These are phyloP conservation scores for Phylloscopus whistleri DNA, from an alignment of 2,113 vertebrate species.

Conservation along the genomic window DNA sequence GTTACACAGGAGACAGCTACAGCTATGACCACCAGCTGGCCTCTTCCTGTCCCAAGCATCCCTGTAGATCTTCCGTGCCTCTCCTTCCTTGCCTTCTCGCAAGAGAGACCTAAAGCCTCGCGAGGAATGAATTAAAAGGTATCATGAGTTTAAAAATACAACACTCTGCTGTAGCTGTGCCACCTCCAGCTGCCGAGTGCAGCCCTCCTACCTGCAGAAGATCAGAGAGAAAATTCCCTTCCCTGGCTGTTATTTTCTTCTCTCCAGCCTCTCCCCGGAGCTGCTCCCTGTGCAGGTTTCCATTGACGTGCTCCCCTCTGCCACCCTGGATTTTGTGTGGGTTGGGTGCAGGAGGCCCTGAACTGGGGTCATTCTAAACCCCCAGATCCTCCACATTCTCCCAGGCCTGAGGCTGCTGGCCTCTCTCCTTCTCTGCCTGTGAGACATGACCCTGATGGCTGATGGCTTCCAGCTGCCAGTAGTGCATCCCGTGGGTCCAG, in stretches of 20 bases:
- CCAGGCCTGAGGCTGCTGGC: not conserved
- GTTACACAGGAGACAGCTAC: not conserved
- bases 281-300: not conserved
- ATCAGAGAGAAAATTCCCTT: not conserved
- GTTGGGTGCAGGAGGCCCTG: no score
- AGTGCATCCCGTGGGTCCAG: rapidly evolving
- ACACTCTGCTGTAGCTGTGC: constrained; percentile 33
- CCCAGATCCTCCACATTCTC: rapidly evolving
- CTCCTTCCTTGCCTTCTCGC: not conserved
- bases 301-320: not conserved
- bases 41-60: not conserved
- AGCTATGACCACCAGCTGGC: not conserved
- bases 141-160: not conserved
- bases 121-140: not conserved
- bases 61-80: rapidly evolving
- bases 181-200: not conserved
- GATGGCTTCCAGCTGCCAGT: rapidly evolving
- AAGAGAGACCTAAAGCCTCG: not conserved
- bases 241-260: not conserved
- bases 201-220: constrained; percentile 10
- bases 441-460: not conserved
- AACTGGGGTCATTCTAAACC: not conserved
- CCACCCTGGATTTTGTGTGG: not conserved
- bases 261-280: not conserved
- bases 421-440: not conserved